Base-by-base conservation (phyloP, 2,888 invertebrate species). In the Rhagophthalmus giganteus region DNA sequence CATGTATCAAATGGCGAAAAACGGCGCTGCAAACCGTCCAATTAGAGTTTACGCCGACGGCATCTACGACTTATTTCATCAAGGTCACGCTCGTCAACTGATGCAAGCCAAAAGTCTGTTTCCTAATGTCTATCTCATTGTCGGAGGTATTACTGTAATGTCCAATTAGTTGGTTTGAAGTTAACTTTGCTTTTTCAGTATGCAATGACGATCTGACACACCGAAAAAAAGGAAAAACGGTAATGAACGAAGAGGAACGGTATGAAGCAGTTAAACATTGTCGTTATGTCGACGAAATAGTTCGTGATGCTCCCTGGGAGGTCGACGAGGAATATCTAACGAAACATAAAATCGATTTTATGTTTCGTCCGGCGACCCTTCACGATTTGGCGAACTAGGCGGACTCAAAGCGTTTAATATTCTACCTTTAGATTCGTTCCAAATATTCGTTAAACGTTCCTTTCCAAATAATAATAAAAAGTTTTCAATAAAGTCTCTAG, bases 51-150 rank as follows among this genome's bases (percentile, higher is more conserved):
- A 99, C 78, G 94, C 98, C 1, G 99, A 99, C 79, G 99, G 99
- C 63, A 97, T 99, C 71, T 99, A 98, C 75, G 99, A 99, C 78
- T 84, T 99, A 72, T 99, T 99, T 78, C 99, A 99, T 79, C 94
- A 96, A 76, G 99, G 99, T 1, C 99, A 99, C 77, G 95, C 98
- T 39, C 79, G 96, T 52, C 98, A 99, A 73, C 80, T 98, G 57
- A 88, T 95, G 86, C 99, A 98, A 79, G 97, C 97, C 44, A 99
- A 99, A 79, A 92, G 90, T 69, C 83, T 94, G 44, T 97, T 98
- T 75, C 94, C 96, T 20, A 94, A 95, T 73, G 93, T 95, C 34
- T 97, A 98, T 76, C 87, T 99, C 57, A 96, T 99, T 67, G 98
- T 99, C 68, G 99, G 99, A 79, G 93, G 94, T 94, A 74, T 80